phyloP scores from a whole-genome alignment of 1,140 invertebrate genomes.

The Neodiprion fabricii region DNA sequence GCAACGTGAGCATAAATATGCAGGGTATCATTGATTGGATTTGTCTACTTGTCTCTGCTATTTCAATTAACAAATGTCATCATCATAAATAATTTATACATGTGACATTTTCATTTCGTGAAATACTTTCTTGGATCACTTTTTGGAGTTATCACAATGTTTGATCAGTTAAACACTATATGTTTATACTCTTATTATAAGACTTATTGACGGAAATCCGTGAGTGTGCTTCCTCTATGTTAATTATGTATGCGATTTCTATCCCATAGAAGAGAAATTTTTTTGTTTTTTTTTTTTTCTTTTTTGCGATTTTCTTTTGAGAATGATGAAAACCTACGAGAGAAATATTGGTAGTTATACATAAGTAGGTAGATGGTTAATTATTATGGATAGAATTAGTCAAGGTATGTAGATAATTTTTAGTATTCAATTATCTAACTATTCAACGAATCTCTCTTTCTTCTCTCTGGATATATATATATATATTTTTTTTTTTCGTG shows the following conservation, averaged over 20 bases:
- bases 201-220: not conserved
- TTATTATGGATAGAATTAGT: not conserved
- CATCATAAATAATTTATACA: constrained; percentile 6
- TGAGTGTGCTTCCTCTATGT: not conserved
- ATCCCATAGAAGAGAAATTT: not conserved
- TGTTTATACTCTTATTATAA: not conserved
- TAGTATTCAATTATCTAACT: not conserved
- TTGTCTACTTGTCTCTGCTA: constrained; percentile 26
- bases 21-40: not conserved
- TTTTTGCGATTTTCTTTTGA: not conserved
- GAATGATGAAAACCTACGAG: not conserved
- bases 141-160: constrained; percentile 61
- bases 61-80: not conserved
- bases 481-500: not conserved
- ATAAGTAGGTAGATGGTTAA: not conserved
- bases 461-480: not conserved
- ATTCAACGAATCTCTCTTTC: not conserved
- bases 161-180: constrained; percentile 18
- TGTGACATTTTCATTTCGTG: constrained; percentile 28
- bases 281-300: not conserved
- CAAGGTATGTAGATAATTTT: not conserved
- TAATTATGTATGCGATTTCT: not conserved
- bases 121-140: constrained; percentile 63
- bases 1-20: too few relatives aligned
- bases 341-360: not conserved